These are phyloP conservation scores for Calameuta idolon DNA, from an alignment of 2,888 invertebrate species.

Conservation along the genomic window DNA sequence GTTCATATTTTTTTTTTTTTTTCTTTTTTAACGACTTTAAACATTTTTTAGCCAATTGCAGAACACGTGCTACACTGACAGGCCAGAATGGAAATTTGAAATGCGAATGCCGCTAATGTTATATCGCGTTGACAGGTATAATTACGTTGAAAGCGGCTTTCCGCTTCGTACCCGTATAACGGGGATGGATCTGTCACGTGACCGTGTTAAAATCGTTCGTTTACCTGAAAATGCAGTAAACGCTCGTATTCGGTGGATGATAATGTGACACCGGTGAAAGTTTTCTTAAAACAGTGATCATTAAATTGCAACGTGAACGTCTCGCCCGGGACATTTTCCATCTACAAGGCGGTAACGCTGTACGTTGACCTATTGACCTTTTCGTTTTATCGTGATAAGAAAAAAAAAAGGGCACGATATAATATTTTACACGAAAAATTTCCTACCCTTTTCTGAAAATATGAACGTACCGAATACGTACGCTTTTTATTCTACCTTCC, in stretches of 20 bases:
- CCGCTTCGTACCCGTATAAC: not conserved
- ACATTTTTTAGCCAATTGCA: not conserved
- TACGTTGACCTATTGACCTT: not conserved
- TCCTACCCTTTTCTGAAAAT: not conserved
- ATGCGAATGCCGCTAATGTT: not conserved
- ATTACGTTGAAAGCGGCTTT: not conserved
- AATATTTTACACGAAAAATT: not conserved
- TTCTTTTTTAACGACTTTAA: not conserved
- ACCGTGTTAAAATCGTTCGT: not conserved
- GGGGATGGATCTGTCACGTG: not conserved
- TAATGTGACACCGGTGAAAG: not conserved
- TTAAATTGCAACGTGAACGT: not conserved
- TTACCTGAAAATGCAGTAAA: not conserved
- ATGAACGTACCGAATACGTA: not conserved
- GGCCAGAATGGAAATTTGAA: not conserved
- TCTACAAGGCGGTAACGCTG: not conserved
- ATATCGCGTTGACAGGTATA: not conserved
- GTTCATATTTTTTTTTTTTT: not conserved
- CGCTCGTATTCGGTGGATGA: not conserved
- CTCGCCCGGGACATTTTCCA: not conserved
- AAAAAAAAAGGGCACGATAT: not conserved
- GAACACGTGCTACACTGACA: not conserved
- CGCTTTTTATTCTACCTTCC: not conserved
- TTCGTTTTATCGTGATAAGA: not conserved
- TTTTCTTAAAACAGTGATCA: not conserved